phyloP scores from a whole-genome alignment of 2,888 invertebrate genomes.

The Cabera pusaria region DNA sequence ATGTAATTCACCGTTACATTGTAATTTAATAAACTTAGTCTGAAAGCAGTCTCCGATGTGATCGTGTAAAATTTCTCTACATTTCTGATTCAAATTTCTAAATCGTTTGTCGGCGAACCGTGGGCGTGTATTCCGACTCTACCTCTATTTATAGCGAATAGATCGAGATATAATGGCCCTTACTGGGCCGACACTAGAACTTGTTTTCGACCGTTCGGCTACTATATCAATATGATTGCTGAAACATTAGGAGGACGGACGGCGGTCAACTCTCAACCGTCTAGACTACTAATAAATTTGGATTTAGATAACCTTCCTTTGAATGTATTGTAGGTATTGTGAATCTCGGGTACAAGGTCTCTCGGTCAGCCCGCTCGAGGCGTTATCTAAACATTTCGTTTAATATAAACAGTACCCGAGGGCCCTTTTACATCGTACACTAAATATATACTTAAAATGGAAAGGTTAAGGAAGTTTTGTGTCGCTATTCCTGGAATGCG shows the following conservation, averaged over 20 bases:
- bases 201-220: conserved; percentile 47
- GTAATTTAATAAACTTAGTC: too few relatives aligned
- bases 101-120: conserved; percentile 42
- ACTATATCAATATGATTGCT: conserved; percentile 64
- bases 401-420: conserved; percentile 10
- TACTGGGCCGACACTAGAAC: conserved; percentile 42
- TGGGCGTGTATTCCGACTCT: conserved; percentile 39
- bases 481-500: conserved; percentile 54
- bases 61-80: conserved; percentile 31
- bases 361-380: conserved; percentile 5
- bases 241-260: conserved; percentile 56
- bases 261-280: conserved; percentile 55
- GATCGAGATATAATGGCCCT: conserved; percentile 49
- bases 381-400: conserved; percentile 6
- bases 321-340: conserved; percentile 28
- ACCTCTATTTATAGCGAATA: conserved; percentile 51
- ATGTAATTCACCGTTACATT: too few relatives aligned
- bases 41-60: too few relatives aligned
- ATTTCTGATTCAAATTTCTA: conserved; percentile 43
- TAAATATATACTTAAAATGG: conserved; percentile 29
- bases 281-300: conserved; percentile 56
- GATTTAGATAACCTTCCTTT: conserved; percentile 40
- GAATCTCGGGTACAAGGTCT: conserved; percentile 21
- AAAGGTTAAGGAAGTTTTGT: conserved; percentile 44
- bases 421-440: conserved; percentile 17